Base-by-base conservation (phyloP, 2,888 invertebrate species). In the Acanthosepion lycidas region DNA sequence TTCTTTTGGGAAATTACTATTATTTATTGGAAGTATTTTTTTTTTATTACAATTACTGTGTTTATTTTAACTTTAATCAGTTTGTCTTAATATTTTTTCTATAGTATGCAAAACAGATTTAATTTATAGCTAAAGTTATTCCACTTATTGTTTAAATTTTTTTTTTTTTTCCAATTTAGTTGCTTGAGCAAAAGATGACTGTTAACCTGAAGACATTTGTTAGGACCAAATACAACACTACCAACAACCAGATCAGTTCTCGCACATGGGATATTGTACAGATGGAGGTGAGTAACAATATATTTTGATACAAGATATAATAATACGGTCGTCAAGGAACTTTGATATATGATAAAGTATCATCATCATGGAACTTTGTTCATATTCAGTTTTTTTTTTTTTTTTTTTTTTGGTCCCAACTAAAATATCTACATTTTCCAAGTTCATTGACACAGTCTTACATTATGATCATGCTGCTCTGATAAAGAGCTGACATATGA, bases 211-310 rank as follows among this genome's bases (percentile, higher is more conserved):
- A 94, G 93, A 94, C 95, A 8, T 96, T 96, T 33, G 96, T 97
- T 59, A 95, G 95, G 94, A 94, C 95, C 28, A 95, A 96, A 91
- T 97, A 97, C 95, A 95, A 95, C 20, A 95, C 95, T 51, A 96
- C 96, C 42, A 95, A 95, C 6, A 98, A 98, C 95, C 98, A 98
- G 95, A 98, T 98, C 6, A 98, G 98, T 95, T 98, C 98, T 3
- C 98, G 98, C 95, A 98, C 99, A 0, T 99, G 99, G 99, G 99
- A 99, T 97, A 98, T 98, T 95, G 98, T 99, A 0, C 99, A 99
- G 97, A 98, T 98, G 95, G 98, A 98, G 96, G 98, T 98, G 96
- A 97, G 97, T 53, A 9, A 93, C 1, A 92, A 92, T n/a, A n/a
- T 28, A 78, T 78, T 9, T 78, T n/a, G 15, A 33, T 49, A 92